phyloP scores from a whole-genome alignment of 2,888 invertebrate genomes.

The Xanthia icteritia region DNA sequence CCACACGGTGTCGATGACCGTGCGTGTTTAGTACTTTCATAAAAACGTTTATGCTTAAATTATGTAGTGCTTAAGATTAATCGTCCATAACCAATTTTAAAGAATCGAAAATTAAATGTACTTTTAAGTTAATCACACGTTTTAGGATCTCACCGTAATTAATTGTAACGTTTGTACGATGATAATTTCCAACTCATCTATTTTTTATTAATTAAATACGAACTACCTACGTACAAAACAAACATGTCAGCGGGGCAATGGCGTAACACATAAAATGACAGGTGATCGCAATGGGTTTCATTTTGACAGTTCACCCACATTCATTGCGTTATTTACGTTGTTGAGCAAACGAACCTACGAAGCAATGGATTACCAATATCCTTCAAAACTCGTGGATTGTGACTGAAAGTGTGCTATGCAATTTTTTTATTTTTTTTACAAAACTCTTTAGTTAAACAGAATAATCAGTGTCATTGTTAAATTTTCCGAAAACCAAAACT shows the following conservation, averaged over 20 bases:
- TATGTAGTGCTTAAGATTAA: slow-evolving; percentile 67
- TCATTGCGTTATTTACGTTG: too few species aligned
- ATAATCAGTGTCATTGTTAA: background rate
- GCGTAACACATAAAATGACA: too few species aligned
- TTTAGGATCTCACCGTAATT: slow-evolving; percentile 24
- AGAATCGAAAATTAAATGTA: slow-evolving; percentile 47
- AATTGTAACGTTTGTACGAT: slow-evolving; percentile 3
- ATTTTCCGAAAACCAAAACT: background rate
- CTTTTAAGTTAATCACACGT: slow-evolving; percentile 39
- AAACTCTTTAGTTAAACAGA: background rate
- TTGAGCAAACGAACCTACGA: too few species aligned
- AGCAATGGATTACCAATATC: too few species aligned
- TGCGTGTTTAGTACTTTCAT: slow-evolving; percentile 61
- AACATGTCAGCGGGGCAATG: too few species aligned
- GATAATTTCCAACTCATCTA: background rate
- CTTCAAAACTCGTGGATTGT: too few species aligned
- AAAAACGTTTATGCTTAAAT: slow-evolving; percentile 64
- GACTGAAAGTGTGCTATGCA: too few species aligned
- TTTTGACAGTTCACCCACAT: too few species aligned
- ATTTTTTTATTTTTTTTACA: too few species aligned
- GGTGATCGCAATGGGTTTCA: too few species aligned
- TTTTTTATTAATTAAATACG: slow-evolving; percentile 6
- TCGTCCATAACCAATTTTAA: slow-evolving; percentile 62
- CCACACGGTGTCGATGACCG: slow-evolving; percentile 64
- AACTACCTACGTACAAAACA: background rate